A percentile compares a stretch with the other conserved stretches of the same genome.
phyloP scores from a whole-genome alignment of 2,113 vertebrate genomes.

The Etheostoma cragini region DNA sequence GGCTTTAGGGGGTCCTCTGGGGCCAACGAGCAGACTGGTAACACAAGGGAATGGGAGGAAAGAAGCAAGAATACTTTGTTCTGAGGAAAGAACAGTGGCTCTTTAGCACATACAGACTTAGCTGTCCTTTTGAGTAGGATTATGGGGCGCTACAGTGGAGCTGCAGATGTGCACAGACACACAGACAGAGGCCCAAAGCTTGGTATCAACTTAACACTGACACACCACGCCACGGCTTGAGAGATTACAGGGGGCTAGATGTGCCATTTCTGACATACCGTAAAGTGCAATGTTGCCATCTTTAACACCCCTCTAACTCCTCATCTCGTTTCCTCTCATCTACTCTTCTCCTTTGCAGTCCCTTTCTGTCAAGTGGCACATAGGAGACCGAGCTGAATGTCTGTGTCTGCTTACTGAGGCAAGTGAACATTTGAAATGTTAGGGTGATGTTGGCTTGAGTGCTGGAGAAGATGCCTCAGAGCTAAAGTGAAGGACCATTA shows the following conservation, averaged over 20 bases:
- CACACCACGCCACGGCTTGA: constrained; percentile 57
- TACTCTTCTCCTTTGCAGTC: constrained; percentile 60
- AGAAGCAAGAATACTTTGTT: constrained; percentile 40
- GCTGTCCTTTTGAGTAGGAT: constrained; percentile 66
- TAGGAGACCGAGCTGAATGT: constrained; percentile 54
- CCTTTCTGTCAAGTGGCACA: constrained; percentile 63
- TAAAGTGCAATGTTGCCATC: constrained; percentile 70
- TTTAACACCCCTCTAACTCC: constrained; percentile 62
- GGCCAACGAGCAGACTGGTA: constrained; percentile 37
- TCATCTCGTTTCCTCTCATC: constrained; percentile 63
- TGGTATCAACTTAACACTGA: constrained; percentile 76
- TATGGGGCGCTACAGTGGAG: constrained; percentile 62
- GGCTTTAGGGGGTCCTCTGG: constrained; percentile 45
- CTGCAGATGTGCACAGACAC: constrained; percentile 56
- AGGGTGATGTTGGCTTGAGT: constrained; percentile 76
- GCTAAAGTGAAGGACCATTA: constrained; percentile 79
- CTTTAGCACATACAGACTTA: constrained; percentile 56
- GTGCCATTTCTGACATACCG: constrained; percentile 68
- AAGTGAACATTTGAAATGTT: constrained; percentile 82
- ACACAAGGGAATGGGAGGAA: constrained; percentile 43
- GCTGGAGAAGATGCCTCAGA: constrained; percentile 72
- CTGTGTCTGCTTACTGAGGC: constrained; percentile 77
- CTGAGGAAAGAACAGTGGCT: constrained; percentile 57
- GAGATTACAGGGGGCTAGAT: constrained; percentile 64
- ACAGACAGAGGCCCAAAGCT: constrained; percentile 65